Base-by-base conservation (phyloP, 2,797 vertebrate species). In the Gambelia wislizenii region DNA sequence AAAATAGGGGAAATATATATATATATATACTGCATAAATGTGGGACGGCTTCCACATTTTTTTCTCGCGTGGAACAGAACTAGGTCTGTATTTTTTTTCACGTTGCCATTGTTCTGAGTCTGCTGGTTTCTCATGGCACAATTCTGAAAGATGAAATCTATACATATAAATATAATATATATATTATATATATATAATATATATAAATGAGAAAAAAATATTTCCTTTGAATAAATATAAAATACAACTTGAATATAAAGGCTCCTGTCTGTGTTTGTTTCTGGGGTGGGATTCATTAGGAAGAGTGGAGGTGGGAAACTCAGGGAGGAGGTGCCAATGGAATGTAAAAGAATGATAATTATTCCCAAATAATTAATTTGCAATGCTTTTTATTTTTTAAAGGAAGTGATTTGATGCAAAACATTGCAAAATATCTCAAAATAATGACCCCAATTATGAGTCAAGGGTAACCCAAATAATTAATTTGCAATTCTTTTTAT, bases 201-300 rank as follows among this genome's bases (percentile, higher is more conserved):
- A 82, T 47, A 84, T 25, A 84, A 25, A n/a, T 42, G 75, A 80
- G 4, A 64, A 64, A 52, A 59, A 52, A 74, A 30, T 83, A 81
- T 88, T 88, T 88, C 84, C 44, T 91, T 89, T 79, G 80, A 87
- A 84, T 84, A 89, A 89, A 88, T 61, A 86, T 86, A 39, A 89
- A 79, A 33, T 64, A 67, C 47, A 79, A 89, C 75, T 87, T 75
- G 75, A 87, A 87, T 47, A 61, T 72, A n/a, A n/a, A 18, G 30
- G 27, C 27, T 0, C 27, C 42, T 30, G 20, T 44, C 1, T 49
- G 1, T 1, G 33, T 47, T 25, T 64, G 27, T 27, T 2, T 47
- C 30, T 79, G 12, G 33, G 25, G 2, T 79, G 12, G 33, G 25
- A 16, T 56, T 20, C 12, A 12, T 1, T 30, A 6, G 13, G 39